Conservation (phyloP, 2,888 invertebrate species). For the Tetragonisca angustula region DNA sequence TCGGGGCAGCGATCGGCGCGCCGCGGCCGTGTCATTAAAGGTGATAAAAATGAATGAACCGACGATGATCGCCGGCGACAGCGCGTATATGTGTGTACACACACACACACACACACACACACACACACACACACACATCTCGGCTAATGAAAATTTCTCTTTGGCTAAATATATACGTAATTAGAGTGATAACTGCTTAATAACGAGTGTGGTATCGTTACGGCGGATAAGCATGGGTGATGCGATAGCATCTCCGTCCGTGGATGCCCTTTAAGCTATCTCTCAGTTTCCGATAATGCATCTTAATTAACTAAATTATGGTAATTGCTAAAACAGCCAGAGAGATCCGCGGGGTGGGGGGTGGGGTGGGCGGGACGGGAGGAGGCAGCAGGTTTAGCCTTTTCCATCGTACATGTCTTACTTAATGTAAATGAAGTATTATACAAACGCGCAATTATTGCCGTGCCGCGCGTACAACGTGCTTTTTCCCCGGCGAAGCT, state of each 20-base stretch:
- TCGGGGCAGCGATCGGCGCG: constrained; percentile 3
- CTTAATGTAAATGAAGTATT: constrained; percentile 51
- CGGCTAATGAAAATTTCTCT: constrained; percentile 58
- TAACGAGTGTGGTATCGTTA: constrained; percentile 64
- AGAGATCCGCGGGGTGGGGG: neutral
- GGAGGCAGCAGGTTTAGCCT: neutral
- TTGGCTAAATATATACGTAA: constrained; percentile 65
- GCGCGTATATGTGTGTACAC: neutral
- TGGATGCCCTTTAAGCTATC: constrained; percentile 52
- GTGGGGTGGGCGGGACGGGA: neutral
- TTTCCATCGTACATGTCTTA: constrained; percentile 23
- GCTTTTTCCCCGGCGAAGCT: constrained; percentile 6
- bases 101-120: too few relatives aligned
- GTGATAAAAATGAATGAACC: constrained; percentile 57
- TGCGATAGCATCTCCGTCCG: constrained; percentile 54
- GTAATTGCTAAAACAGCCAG: constrained; percentile 51
- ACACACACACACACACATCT: neutral
- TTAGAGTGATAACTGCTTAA: constrained; percentile 68
- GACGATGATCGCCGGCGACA: constrained; percentile 16
- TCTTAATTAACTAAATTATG: constrained; percentile 69
- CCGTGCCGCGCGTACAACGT: constrained; percentile 4
- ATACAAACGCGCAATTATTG: constrained; percentile 49
- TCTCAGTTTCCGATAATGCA: constrained; percentile 61
- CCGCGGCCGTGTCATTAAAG: constrained; percentile 40
- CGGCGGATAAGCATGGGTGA: constrained; percentile 61